phyloP scores from a whole-genome alignment of 2,888 invertebrate species.

The Nemotelus nigrinus region DNA sequence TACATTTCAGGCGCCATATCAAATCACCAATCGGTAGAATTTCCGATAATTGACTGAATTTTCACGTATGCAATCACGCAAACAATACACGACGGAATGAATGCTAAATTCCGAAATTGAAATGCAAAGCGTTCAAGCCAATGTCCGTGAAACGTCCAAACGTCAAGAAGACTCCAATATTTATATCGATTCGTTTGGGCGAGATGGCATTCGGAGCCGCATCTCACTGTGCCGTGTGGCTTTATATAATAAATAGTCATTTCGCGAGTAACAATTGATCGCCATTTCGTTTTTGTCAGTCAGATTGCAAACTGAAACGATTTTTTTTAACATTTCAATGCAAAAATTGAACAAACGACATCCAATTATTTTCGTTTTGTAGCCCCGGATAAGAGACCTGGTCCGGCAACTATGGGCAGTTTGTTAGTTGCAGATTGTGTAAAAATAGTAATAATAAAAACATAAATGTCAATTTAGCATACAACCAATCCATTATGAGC shows the following conservation, averaged over 20 bases:
- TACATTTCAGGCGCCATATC: conserved; percentile 35
- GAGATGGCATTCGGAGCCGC: not conserved
- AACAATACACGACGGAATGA: conserved; percentile 32
- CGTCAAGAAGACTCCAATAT: conserved; percentile 19
- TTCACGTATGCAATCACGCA: conserved; percentile 12
- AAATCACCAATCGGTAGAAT: conserved; percentile 23
- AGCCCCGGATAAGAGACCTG: not conserved
- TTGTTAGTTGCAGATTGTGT: conserved; percentile 17
- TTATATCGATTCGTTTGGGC: not conserved
- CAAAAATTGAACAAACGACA: conserved; percentile 46
- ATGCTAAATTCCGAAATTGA: conserved; percentile 23
- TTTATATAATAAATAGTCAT: conserved; percentile 45
- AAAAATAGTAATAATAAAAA: conserved; percentile 54
- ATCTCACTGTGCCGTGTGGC: not conserved
- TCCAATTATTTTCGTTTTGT: conserved; percentile 51
- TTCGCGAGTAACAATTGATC: conserved; percentile 49
- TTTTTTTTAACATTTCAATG: conserved; percentile 49
- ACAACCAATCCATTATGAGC: conserved; percentile 55
- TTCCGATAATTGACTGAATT: conserved; percentile 34
- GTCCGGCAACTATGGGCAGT: not conserved
- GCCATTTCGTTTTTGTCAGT: conserved; percentile 45
- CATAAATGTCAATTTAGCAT: conserved; percentile 57
- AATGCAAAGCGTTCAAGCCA: conserved; percentile 18
- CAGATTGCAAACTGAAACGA: conserved; percentile 28
- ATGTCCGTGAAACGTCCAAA: not conserved